Base-by-base conservation (phyloP, 2,888 invertebrate species). In the Thalpophila matura region DNA sequence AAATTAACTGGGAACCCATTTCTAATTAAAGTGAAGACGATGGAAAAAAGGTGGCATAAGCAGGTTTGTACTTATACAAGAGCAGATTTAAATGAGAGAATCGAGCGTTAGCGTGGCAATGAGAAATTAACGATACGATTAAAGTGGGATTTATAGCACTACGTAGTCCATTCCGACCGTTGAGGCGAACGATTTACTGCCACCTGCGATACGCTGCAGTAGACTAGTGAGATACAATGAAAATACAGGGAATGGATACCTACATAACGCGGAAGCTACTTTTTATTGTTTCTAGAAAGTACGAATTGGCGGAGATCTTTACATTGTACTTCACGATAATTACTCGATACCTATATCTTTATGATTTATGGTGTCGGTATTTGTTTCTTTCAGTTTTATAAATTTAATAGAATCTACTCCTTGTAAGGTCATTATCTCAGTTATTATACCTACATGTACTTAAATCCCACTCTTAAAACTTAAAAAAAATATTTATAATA, bases 1-100 rank as follows among this genome's bases (percentile, higher is more conserved):
- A 79, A 79, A 73, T 79, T 66, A 70, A 54, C 57, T 63, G 37
- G 26, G 60, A 65, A 59, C 42, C 63, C 47, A 38, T 63, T 77
- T 74, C 63, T 80, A 74, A 80, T 78, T 78, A 74, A 77, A 78
- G 49, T 58, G 53, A 38, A 46, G 62, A 55, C 47, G 49, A 37
- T 49, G 60, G 69, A 77, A 72, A 76, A 80, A 78, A 71, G 54
- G 54, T 57, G 51, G n/a, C 35, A 51, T 54, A 65, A 74, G 60
- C 73, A 58, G 59, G 50, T 59, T 65, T 24, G 64, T 67, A 45
- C 54, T 55, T 61, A 59, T 40, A 62, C 43, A 64, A 70, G 58
- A 40, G 61, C 33, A 51, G 60, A 70, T 77, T 74, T 80, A 69
- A 74, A 70, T 64, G 53, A 63, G 64, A 71, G 47, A 53, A 63